Evolutionary conservation across 2,888 invertebrate species (phyloP).

Genomic region (Calephelis perditalis): DNA sequence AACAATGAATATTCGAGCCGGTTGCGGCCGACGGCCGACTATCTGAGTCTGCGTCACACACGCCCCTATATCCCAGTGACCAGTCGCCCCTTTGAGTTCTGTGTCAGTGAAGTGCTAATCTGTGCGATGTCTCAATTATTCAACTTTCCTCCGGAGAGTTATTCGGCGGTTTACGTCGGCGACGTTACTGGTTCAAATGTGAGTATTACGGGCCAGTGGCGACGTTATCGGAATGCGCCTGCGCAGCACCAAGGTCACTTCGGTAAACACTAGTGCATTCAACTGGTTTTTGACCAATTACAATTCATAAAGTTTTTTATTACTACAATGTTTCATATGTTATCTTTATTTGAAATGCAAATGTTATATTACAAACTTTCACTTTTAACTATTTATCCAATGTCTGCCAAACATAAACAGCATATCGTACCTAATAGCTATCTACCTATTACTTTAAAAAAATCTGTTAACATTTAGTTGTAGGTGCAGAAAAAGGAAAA

Average conservation of each 20-base stretch:
- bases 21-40: conserved; percentile 36
- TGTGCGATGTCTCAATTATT: conserved; percentile 53
- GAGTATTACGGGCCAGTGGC: conserved; percentile 51
- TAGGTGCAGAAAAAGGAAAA: no score
- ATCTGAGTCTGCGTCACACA: conserved; percentile 34
- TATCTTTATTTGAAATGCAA: background rate
- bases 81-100: conserved; percentile 13
- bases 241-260: conserved; percentile 58
- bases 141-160: conserved; percentile 67
- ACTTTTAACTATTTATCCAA: no score
- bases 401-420: no score
- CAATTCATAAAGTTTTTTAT: background rate
- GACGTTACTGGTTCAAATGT: conserved; percentile 56
- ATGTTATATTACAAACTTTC: background rate
- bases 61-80: conserved; percentile 22
- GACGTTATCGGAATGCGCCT: conserved; percentile 50
- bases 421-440: no score
- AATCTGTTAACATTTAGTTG: no score
- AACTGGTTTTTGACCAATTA: conserved; percentile 41
- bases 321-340: background rate
- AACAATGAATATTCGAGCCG: conserved; percentile 48
- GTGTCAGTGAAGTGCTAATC: conserved; percentile 35
- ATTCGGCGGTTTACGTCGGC: conserved; percentile 59
- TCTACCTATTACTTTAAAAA: no score
- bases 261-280: conserved; percentile 54